phyloP scores from a whole-genome alignment of 2,888 invertebrate species.

The Lapara coniferarum region DNA sequence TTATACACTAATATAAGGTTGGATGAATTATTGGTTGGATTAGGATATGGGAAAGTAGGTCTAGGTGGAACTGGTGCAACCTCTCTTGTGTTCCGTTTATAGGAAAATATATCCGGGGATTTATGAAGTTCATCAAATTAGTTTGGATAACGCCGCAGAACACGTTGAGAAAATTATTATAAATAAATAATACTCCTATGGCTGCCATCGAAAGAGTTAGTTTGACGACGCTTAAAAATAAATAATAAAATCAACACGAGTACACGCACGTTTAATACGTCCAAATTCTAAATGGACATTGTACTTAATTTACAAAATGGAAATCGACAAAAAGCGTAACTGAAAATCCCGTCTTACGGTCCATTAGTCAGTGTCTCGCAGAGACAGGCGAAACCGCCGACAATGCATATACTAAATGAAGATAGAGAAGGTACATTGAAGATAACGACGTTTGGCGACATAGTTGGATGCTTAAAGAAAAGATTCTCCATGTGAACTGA shows the following conservation, averaged over 20 bases:
- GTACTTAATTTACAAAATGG: slow-evolving; percentile 26
- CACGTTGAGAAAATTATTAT: no score
- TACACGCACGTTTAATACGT: background rate
- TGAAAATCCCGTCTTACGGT: slow-evolving; percentile 16
- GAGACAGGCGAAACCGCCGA: slow-evolving; percentile 9
- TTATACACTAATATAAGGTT: background rate
- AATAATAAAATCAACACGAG: no score
- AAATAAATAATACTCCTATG: no score
- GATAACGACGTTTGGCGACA: background rate
- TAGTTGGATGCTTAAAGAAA: background rate
- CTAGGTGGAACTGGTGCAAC: background rate
- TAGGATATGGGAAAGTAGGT: background rate
- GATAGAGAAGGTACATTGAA: background rate
- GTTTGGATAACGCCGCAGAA: no score
- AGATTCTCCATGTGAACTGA: no score
- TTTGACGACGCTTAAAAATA: no score
- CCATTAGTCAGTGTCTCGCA: slow-evolving; percentile 26
- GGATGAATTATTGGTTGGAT: background rate
- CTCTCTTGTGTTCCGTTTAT: background rate
- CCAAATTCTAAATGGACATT: slow-evolving; percentile 31
- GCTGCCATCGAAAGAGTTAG: no score
- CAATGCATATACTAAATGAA: slow-evolving; percentile 9
- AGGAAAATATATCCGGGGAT: background rate
- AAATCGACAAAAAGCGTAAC: slow-evolving; percentile 26
- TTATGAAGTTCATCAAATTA: no score